Conservation (phyloP, 2,113 vertebrate species). For the Sceloporus undulatus region DNA sequence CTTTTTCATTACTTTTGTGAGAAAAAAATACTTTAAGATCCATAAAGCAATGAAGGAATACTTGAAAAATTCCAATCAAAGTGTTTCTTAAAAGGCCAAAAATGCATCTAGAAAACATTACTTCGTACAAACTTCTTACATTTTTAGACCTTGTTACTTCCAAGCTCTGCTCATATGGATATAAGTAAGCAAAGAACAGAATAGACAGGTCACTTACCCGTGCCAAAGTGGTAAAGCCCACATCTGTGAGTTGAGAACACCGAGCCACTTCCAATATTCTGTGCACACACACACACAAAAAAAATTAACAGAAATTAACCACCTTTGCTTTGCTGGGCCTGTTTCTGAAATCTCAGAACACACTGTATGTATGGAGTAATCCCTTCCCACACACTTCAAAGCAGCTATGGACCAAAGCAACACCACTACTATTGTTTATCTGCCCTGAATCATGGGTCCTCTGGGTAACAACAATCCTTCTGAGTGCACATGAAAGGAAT, state of each 20-base stretch:
- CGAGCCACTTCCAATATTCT: slow-evolving; percentile 98
- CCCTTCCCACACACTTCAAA: not conserved
- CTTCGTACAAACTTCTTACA: too few relatives aligned
- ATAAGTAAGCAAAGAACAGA: not conserved
- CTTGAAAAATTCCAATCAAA: too few relatives aligned
- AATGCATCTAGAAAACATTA: too few relatives aligned
- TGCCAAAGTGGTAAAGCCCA: slow-evolving; percentile 95
- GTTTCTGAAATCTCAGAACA: slow-evolving; percentile 14
- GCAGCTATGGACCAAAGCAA: not conserved
- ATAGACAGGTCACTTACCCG: slow-evolving; percentile 82
- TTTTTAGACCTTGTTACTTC: too few relatives aligned
- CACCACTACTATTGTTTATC: too few relatives aligned
- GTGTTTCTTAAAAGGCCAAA: too few relatives aligned
- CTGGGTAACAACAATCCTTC: not conserved
- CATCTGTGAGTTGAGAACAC: slow-evolving; percentile 97
- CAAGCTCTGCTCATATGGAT: not conserved
- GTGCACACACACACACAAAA: slow-evolving; percentile 51
- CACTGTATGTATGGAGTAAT: not conserved
- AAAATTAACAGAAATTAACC: not conserved
- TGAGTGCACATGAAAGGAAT: not conserved
- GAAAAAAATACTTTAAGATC: too few relatives aligned
- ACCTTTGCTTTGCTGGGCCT: slow-evolving; percentile 22
- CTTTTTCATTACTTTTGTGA: too few relatives aligned
- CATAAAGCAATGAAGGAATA: too few relatives aligned
- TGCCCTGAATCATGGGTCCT: not conserved